Conservation (phyloP, 2,797 vertebrate species). For the Meda fulgida region DNA sequence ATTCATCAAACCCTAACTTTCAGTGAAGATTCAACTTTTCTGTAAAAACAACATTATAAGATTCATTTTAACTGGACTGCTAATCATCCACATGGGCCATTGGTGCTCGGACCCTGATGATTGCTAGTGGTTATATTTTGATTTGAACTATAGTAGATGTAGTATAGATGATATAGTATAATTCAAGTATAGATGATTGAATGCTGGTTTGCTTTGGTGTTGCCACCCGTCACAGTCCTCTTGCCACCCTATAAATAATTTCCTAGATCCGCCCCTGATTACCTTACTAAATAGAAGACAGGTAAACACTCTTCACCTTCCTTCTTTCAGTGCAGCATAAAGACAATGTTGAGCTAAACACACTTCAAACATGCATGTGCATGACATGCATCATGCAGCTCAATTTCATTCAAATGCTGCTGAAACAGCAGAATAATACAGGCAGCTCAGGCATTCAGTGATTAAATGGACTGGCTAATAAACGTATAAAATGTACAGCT, state of each 20-base stretch:
- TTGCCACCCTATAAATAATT: neutral
- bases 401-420: slow-evolving; percentile 33
- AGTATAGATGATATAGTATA: neutral
- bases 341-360: slow-evolving; percentile 43
- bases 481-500: neutral
- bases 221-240: neutral
- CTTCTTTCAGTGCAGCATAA: slow-evolving; percentile 52
- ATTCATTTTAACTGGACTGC: neutral
- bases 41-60: neutral
- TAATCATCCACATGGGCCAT: neutral
- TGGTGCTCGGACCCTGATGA: neutral
- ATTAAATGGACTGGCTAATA: slow-evolving; percentile 6
- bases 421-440: slow-evolving; percentile 25
- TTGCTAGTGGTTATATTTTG: neutral
- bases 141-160: neutral
- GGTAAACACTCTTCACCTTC: slow-evolving; percentile 51
- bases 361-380: slow-evolving; percentile 3
- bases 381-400: neutral
- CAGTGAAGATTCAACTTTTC: neutral
- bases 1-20: neutral
- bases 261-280: neutral
- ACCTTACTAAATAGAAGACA: slow-evolving; percentile 58
- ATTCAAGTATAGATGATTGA: neutral
- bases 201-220: neutral
- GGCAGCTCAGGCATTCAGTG: slow-evolving; percentile 9